A percentile compares a stretch with the other conserved stretches of the same genome.
Conservation (phyloP, 2,797 vertebrate species). For the Eptatretus atami region DNA sequence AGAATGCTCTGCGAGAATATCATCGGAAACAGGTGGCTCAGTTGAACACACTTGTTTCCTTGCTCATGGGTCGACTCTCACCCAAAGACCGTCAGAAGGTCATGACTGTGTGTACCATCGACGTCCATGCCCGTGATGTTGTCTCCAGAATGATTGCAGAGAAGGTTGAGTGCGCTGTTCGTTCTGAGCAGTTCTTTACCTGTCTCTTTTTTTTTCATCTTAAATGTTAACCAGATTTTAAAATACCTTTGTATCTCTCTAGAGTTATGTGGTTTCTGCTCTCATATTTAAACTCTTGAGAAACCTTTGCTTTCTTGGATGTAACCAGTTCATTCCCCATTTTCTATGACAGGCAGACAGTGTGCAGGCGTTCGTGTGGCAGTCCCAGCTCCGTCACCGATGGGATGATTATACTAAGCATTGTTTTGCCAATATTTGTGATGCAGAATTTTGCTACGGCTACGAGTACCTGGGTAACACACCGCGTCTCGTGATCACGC, state of each 20-base stretch:
- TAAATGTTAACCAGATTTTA: no score
- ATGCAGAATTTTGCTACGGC: conserved; percentile 61
- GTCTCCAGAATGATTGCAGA: conserved; percentile 58
- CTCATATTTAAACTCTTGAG: no score
- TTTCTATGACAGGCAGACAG: conserved; percentile 35
- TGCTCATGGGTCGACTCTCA: conserved; percentile 56
- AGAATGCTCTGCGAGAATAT: conserved; percentile 60
- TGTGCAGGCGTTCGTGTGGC: conserved; percentile 60
- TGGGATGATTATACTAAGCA: conserved; percentile 49
- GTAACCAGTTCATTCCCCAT: background rate
- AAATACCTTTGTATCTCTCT: no score
- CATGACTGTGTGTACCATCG: conserved; percentile 85
- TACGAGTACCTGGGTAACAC: conserved; percentile 58
- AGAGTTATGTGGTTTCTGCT: no score
- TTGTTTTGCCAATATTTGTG: conserved; percentile 68
- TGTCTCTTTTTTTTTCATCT: no score
- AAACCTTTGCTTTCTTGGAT: no score
- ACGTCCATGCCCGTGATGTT: conserved; percentile 70
- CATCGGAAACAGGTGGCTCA: conserved; percentile 60
- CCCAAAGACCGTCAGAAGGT: conserved; percentile 58
- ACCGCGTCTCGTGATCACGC: conserved; percentile 28
- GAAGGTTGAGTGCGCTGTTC: conserved; percentile 23
- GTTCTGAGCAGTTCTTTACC: no score
- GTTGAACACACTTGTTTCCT: conserved; percentile 45
- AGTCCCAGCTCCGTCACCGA: conserved; percentile 60